phyloP scores from a whole-genome alignment of 1,140 invertebrate species.

The Lethocerus indicus region DNA sequence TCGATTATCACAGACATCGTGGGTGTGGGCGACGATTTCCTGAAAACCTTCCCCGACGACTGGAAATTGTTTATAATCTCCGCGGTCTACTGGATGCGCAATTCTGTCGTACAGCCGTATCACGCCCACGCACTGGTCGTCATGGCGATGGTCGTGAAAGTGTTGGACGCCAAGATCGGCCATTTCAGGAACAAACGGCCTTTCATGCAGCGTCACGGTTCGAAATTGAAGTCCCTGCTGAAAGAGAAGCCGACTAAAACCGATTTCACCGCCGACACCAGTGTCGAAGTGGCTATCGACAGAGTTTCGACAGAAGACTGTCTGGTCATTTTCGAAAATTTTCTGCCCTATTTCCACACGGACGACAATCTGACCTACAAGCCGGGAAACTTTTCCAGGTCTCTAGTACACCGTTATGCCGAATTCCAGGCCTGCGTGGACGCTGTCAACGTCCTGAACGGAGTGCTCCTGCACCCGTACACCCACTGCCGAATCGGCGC shows the following conservation, averaged over 20 bases:
- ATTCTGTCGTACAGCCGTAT: slow-evolving; percentile 24
- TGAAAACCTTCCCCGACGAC: slow-evolving; percentile 31
- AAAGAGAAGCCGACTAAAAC: not conserved
- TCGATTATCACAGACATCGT: slow-evolving; percentile 7
- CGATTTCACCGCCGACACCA: not conserved
- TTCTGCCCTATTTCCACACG: slow-evolving; percentile 44
- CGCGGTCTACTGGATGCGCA: slow-evolving; percentile 46
- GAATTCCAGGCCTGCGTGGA: slow-evolving; percentile 51
- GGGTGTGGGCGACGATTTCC: slow-evolving; percentile 6
- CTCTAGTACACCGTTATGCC: slow-evolving; percentile 45
- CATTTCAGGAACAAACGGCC: slow-evolving; percentile 9
- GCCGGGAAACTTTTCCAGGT: slow-evolving; percentile 34
- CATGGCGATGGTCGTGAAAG: slow-evolving; percentile 36
- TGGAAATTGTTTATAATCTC: slow-evolving; percentile 42
- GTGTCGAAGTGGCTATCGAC: slow-evolving; percentile 9
- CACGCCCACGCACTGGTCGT: slow-evolving; percentile 42
- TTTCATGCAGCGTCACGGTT: slow-evolving; percentile 11
- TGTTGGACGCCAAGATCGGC: slow-evolving; percentile 35
- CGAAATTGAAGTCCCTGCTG: not conserved
- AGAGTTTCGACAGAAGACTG: slow-evolving; percentile 35
- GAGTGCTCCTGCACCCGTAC: slow-evolving; percentile 37
- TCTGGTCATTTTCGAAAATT: slow-evolving; percentile 33
- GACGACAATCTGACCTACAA: slow-evolving; percentile 35
- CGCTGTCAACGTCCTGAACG: slow-evolving; percentile 42
- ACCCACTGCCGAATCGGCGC: slow-evolving; percentile 31